These are phyloP conservation scores for Desoria tigrina DNA, from an alignment of 2,888 invertebrate species.

Conservation along the genomic window DNA sequence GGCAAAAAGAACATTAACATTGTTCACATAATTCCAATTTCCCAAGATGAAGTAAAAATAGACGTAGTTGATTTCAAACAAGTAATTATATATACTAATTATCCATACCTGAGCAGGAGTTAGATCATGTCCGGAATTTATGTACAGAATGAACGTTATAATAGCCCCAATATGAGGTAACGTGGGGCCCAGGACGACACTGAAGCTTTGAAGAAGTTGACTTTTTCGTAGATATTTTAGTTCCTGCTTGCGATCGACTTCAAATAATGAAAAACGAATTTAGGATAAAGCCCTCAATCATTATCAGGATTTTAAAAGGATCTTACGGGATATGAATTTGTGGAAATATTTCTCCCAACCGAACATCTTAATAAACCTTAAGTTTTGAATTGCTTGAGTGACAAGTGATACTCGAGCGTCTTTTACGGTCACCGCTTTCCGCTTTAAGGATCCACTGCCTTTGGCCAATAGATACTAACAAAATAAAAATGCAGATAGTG, in stretches of 20 bases:
- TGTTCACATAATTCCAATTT: too few relatives aligned
- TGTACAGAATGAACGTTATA: constrained; percentile 63
- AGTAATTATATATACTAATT: constrained; percentile 11
- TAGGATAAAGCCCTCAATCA: constrained; percentile 13
- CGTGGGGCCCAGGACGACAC: constrained; percentile 64
- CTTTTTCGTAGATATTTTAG: constrained; percentile 61
- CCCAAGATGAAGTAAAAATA: too few relatives aligned
- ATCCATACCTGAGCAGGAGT: constrained; percentile 63
- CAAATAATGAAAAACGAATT: constrained; percentile 26
- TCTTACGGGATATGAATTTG: constrained; percentile 58
- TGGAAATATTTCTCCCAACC: constrained; percentile 67
- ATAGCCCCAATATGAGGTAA: constrained; percentile 66
- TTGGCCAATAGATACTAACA: constrained; percentile 60
- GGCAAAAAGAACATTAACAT: too few relatives aligned
- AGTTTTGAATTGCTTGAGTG: constrained; percentile 63
- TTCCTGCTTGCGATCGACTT: constrained; percentile 62
- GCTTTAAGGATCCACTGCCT: constrained; percentile 56
- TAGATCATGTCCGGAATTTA: constrained; percentile 62
- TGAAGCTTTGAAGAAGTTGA: constrained; percentile 64
- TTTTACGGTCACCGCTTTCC: constrained; percentile 55
- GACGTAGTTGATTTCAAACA: too few relatives aligned
- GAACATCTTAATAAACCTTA: constrained; percentile 67
- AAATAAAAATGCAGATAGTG: constrained; percentile 18
- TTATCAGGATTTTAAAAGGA: too few relatives aligned
- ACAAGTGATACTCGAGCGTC: constrained; percentile 61